Evolutionary conservation across 2,113 vertebrate genomes (phyloP), one percentile per base, ranked within the genome.

Genomic region (Pterocles gutturalis): DNA sequence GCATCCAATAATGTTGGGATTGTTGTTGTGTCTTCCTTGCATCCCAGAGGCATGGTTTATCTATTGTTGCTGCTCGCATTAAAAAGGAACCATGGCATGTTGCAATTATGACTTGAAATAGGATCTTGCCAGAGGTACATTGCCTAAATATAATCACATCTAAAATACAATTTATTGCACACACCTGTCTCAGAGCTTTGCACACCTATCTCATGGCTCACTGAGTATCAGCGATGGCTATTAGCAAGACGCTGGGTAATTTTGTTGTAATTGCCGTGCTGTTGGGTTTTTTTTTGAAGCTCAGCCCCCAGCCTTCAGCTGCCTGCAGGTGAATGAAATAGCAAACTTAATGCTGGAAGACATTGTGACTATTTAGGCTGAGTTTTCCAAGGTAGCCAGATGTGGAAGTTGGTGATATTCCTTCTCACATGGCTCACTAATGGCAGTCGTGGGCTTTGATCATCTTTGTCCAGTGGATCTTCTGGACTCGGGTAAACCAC

Each of bases 101-200:
- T 1, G 7, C 90, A 96, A 90, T 96, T 96, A 94, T 29, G 83
- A 87, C 87, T 96, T 95, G 89, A 96, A 97, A 94, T 93, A 96
- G 70, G 79, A 87, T 93, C 91, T 91, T 87, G 69, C 91, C 85
- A 83, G 77, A 82, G 79, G 91, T 84, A 46, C 65, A 36, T 75
- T 93, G 92, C 85, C 78, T 90, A 80, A 95, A 76, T 96, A 71
- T 62, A 91, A 96, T 94, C 78, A 94, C 87, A 96, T 96, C 76
- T 90, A 41, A 90, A 86, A 45, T 64, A 31, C 41, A 58, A 18
- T n/a, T 76, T 86, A 76, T 33, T 90, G 83, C 53, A 36, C 67
- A 75, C 15, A 73, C 83, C 89, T 90, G 7, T 86, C 73, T 83
- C 28, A 76, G 76, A 21, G 91, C 80, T 57, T 76, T 28, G 75